A percentile compares a stretch with the other conserved stretches of the same genome.
Evolutionary conservation across 2,797 vertebrate genomes (phyloP).

Genomic region (Anisognathus igniventris): DNA sequence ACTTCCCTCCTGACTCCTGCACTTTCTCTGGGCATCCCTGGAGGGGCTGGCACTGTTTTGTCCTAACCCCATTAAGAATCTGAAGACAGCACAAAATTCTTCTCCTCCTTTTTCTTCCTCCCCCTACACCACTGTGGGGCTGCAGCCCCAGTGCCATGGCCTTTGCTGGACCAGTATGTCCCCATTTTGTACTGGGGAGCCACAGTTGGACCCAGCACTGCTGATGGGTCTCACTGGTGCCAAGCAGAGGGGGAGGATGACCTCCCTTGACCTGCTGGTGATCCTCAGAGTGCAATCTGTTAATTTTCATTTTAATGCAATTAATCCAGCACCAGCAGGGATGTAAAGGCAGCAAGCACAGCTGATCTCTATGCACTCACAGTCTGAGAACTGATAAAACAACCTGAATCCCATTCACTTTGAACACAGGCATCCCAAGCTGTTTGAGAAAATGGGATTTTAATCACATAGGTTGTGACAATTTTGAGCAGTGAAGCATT

Average conservation of each 20-base stretch:
- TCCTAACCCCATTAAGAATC: not conserved
- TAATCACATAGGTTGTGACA: not conserved
- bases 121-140: accelerated
- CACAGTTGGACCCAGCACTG: not conserved
- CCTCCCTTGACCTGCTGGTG: not conserved
- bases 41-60: not conserved
- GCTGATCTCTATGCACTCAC: not conserved
- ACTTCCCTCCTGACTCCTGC: not conserved
- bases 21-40: not conserved
- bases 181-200: not conserved
- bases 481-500: not conserved
- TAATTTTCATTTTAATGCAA: not conserved
- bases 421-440: not conserved
- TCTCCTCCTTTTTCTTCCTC: not conserved
- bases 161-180: not conserved
- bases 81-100: not conserved
- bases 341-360: not conserved
- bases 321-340: not conserved
- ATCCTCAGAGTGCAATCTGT: not conserved
- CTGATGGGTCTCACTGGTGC: not conserved
- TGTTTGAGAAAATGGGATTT: not conserved
- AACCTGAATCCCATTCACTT: not conserved
- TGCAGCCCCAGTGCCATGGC: not conserved
- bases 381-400: not conserved
- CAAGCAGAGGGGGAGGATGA: not conserved